Evolutionary conservation across 2,113 vertebrate genomes (phyloP), one percentile per base, ranked within the genome.

Genomic region (Coreoperca whiteheadi): DNA sequence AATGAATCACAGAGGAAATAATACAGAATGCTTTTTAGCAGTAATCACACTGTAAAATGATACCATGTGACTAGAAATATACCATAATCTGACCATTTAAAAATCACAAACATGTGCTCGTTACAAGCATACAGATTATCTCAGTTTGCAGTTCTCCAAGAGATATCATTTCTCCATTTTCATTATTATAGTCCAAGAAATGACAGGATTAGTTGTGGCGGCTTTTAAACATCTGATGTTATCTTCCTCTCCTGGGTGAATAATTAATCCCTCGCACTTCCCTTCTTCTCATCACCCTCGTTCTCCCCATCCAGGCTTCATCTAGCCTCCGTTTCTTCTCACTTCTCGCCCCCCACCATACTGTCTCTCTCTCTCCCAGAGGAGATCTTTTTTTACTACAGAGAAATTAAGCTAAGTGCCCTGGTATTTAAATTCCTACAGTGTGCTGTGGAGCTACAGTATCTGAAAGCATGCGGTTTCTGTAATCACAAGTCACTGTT

Each of bases 221-320:
- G 87, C 90, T 93, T 94, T 94, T 90, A 93, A 92, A 93, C 90
- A 95, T 95, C 88, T 90, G 94, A 95, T 95, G 86, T 90, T 90
- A 95, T 95, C 94, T 84, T 18, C 57, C 81, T 93, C 92, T 94
- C 90, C 91, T 92, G 83, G 89, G 93, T 91, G 92, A 93, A 92
- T 91, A 93, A 93, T 94, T 95, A 94, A 95, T 94, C 94, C 89
- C 83, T 83, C 91, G 88, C 79, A 73, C 82, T 90, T 88, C 77
- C 56, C 78, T 83, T 86, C 78, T 77, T 72, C 85, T 90, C 79
- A 57, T 86, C 83, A 65, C 72, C 70, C 67, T 83, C 83, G 69
- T 71, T 79, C 81, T 76, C 79, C 64, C 59, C 53, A 87, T 87
- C 84, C 74, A 77, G 69, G 57, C 88, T 79, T 70, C 74, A 79